phyloP scores from a whole-genome alignment of 1,140 invertebrate species.

The Ericerus pela region DNA sequence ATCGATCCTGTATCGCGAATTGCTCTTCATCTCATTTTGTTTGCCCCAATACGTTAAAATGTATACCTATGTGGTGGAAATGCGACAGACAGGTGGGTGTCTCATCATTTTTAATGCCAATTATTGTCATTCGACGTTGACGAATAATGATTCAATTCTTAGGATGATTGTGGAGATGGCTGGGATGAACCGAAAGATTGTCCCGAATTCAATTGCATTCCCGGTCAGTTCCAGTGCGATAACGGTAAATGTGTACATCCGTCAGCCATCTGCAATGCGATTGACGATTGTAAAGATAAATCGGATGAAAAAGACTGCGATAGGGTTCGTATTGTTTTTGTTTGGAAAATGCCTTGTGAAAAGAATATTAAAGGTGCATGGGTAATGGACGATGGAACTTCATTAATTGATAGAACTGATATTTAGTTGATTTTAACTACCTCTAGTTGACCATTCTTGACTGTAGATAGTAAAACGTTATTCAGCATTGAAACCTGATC shows the following conservation, averaged over 20 bases:
- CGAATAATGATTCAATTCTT: constrained; percentile 23
- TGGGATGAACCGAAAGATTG: constrained; percentile 57
- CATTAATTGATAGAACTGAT: neutral
- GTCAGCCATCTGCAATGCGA: constrained; percentile 51
- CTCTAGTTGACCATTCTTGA: neutral
- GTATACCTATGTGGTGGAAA: constrained; percentile 47
- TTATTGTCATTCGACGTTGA: constrained; percentile 12
- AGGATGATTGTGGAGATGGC: constrained; percentile 66
- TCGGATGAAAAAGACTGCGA: constrained; percentile 38
- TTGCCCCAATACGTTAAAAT: constrained; percentile 54
- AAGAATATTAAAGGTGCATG: neutral
- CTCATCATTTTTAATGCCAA: neutral
- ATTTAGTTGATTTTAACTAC: neutral
- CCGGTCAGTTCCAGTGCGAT: constrained; percentile 64
- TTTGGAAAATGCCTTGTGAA: neutral
- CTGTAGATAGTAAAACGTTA: neutral
- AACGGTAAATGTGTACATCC: constrained; percentile 50
- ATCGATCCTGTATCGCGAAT: constrained; percentile 51
- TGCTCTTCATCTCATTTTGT: constrained; percentile 68
- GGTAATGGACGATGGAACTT: neutral
- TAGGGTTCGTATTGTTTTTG: constrained; percentile 2
- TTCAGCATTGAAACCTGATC: neutral
- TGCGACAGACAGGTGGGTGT: constrained; percentile 38
- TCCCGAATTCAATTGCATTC: constrained; percentile 50
- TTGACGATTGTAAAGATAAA: constrained; percentile 45